A percentile compares a stretch with the other conserved stretches of the same genome.
These are phyloP conservation scores for Aporophyla nigra DNA, from an alignment of 2,888 invertebrate species.

Conservation along the genomic window DNA sequence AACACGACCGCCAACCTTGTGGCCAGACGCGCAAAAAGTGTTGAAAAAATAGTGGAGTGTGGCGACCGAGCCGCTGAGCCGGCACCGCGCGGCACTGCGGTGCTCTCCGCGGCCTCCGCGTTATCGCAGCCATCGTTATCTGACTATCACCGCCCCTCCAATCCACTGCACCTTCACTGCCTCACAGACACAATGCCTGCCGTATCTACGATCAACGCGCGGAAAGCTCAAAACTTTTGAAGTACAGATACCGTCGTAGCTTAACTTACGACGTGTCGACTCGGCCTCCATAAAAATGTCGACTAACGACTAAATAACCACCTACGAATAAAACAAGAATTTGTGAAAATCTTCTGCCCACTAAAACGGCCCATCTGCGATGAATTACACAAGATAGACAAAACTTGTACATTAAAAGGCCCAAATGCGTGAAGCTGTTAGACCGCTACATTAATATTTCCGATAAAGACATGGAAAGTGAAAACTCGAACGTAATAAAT, in stretches of 20 bases:
- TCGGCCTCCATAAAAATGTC: conserved; percentile 34
- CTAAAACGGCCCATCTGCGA: conserved; percentile 27
- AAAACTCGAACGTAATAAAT: conserved; percentile 30
- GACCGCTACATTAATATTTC: conserved; percentile 27
- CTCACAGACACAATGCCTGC: conserved; percentile 60
- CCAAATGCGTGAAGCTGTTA: conserved; percentile 43
- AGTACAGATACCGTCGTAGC: conserved; percentile 32
- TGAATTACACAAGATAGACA: conserved; percentile 37
- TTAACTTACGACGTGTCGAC: conserved; percentile 37
- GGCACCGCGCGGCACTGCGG: conserved; percentile 62
- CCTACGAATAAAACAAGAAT: conserved; percentile 47
- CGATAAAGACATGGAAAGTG: conserved; percentile 18
- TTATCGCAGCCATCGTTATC: conserved; percentile 87
- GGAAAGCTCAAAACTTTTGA: conserved; percentile 56
- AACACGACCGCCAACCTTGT: conserved; percentile 72
- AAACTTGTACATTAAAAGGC: conserved; percentile 23
- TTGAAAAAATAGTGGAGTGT: conserved; percentile 59
- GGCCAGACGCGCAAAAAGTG: conserved; percentile 75
- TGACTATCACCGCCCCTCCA: conserved; percentile 83
- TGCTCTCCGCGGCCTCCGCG: conserved; percentile 75
- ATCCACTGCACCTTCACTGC: conserved; percentile 75
- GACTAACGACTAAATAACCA: conserved; percentile 20
- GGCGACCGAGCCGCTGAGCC: conserved; percentile 48
- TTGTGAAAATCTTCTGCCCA: conserved; percentile 41
- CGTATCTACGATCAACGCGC: conserved; percentile 69